Conservation (phyloP, 1,140 invertebrate species). For the Whitmania pigra region DNA sequence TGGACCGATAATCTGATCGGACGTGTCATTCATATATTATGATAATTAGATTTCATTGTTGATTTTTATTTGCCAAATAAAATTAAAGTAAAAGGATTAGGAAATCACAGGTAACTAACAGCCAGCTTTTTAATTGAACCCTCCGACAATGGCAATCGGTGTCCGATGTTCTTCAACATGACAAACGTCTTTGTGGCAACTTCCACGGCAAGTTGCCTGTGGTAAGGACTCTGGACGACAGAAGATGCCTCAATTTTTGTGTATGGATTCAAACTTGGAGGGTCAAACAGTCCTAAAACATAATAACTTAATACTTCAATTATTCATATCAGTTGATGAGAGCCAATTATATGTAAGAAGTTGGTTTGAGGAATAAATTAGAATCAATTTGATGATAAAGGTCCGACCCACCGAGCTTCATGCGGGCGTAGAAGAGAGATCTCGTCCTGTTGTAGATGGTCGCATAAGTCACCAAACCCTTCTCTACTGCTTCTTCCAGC, state of each 20-base stretch:
- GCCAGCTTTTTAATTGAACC: conserved; percentile 9
- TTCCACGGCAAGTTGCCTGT: conserved; percentile 29
- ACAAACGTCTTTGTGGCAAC: conserved; percentile 34
- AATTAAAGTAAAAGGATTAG: neutral
- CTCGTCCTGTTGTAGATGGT: conserved; percentile 9
- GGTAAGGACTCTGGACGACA: conserved; percentile 31
- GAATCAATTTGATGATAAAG: neutral
- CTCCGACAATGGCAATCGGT: conserved; percentile 15
- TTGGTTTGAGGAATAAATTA: no score
- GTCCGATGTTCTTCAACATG: conserved; percentile 34
- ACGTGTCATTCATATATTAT: neutral
- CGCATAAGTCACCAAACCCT: neutral
- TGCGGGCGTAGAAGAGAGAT: conserved; percentile 7
- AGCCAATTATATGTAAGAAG: no score
- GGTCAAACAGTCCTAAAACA: conserved; percentile 36
- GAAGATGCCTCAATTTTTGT: conserved; percentile 24
- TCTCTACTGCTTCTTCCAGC: conserved; percentile 7
- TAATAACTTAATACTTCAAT: neutral
- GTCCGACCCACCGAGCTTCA: neutral
- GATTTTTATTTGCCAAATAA: neutral
- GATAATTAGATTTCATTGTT: no score
- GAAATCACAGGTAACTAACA: neutral
- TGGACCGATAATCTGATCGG: conserved; percentile 24
- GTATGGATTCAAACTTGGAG: conserved; percentile 35
- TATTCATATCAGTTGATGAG: no score